Percentiles rank a stretch among this genome's conserved stretches.
Evolutionary conservation across 2,797 vertebrate species (phyloP).

Genomic region (Clamator glandarius): DNA sequence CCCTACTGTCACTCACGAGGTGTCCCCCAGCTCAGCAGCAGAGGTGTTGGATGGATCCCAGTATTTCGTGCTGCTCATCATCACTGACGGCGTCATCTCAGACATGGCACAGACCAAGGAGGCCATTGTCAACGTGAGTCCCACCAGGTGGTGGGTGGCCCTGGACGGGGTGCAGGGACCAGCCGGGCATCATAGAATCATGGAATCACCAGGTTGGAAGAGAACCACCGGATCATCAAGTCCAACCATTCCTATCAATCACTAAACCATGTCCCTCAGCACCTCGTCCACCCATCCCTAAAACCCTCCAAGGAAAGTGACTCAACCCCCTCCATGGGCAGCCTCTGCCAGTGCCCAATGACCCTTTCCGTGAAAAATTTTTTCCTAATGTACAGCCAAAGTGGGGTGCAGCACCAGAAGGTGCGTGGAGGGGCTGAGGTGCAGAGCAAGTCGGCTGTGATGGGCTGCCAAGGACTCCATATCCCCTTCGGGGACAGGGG

Average conservation of each 20-base stretch:
- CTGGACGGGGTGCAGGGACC: accelerated
- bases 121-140: conserved; percentile 92
- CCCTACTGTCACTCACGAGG: neutral
- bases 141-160: neutral
- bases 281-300: too few relatives aligned
- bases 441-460: neutral
- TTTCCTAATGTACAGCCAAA: too few relatives aligned
- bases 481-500: neutral
- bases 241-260: too few relatives aligned
- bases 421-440: too few relatives aligned
- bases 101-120: conserved; percentile 99
- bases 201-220: too few relatives aligned
- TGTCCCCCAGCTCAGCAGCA: conserved; percentile 83
- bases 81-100: conserved; percentile 95
- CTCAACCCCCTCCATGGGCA: too few relatives aligned
- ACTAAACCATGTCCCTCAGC: too few relatives aligned
- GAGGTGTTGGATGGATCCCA: conserved; percentile 93
- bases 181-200: too few relatives aligned
- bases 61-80: conserved; percentile 96
- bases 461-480: neutral
- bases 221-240: too few relatives aligned
- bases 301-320: too few relatives aligned
- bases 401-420: neutral
- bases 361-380: too few relatives aligned
- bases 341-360: too few relatives aligned